These are phyloP conservation scores for Polydesmus complanatus DNA, from an alignment of 2,888 invertebrate genomes.

Conservation along the genomic window DNA sequence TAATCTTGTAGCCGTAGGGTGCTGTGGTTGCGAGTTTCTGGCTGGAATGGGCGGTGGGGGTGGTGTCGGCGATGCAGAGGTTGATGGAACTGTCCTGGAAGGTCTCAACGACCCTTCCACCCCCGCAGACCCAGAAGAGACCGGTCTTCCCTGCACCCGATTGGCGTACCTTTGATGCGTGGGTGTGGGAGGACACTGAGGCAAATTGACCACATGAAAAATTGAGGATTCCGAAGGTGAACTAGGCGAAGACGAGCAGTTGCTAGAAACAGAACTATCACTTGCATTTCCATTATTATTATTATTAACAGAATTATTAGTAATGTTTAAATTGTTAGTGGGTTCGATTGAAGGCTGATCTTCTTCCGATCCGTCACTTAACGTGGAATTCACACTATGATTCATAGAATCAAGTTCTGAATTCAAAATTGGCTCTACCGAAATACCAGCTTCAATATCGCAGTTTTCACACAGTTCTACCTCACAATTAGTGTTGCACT, in stretches of 20 bases:
- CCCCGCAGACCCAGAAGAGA: neutral
- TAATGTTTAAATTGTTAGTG: conserved; percentile 5
- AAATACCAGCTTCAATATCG: neutral
- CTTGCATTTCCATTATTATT: neutral
- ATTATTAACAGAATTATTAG: conserved; percentile 4
- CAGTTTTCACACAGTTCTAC: neutral
- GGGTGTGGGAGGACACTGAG: conserved; percentile 73
- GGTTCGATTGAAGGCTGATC: no score
- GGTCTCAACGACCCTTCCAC: conserved; percentile 14
- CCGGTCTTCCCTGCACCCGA: conserved; percentile 19
- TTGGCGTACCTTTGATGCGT: conserved; percentile 54
- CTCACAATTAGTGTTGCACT: neutral
- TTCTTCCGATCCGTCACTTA: no score
- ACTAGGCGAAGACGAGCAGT: conserved; percentile 18
- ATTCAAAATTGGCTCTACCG: neutral
- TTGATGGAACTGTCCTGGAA: conserved; percentile 10
- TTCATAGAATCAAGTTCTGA: conserved; percentile 4
- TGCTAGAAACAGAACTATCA: conserved; percentile 24
- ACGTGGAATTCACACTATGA: neutral
- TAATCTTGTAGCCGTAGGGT: conserved; percentile 56
- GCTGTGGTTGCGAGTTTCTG: conserved; percentile 25
- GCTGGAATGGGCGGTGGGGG: neutral
- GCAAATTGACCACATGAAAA: conserved; percentile 21
- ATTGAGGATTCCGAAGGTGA: conserved; percentile 15
- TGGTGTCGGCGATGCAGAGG: conserved; percentile 9